These are phyloP conservation scores for Trypoxylus dichotomus DNA, from an alignment of 1,140 invertebrate species.

Conservation along the genomic window DNA sequence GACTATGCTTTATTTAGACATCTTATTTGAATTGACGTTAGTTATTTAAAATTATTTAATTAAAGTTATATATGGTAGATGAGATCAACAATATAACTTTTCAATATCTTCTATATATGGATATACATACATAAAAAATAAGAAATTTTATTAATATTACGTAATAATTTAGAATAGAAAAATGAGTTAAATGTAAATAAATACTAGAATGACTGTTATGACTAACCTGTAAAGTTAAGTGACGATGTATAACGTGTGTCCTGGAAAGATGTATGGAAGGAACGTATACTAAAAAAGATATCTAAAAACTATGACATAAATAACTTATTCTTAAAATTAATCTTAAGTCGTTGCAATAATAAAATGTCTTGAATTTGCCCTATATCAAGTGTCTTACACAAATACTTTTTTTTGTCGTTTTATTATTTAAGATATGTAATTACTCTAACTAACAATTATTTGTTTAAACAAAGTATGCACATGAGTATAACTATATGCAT, in stretches of 20 bases:
- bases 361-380: constrained; percentile 30
- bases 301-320: constrained; percentile 28
- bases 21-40: constrained; percentile 13
- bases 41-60: constrained; percentile 9
- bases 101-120: constrained; percentile 17
- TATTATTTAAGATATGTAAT: constrained; percentile 25
- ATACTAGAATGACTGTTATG: constrained; percentile 2
- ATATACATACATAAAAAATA: background rate
- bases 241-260: constrained; percentile 18
- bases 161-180: background rate
- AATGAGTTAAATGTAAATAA: background rate
- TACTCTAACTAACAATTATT: constrained; percentile 22
- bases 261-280: constrained; percentile 27
- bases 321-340: constrained; percentile 25
- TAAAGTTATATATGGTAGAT: background rate
- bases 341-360: constrained; percentile 29
- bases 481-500: constrained; percentile 14
- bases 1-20: background rate
- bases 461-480: constrained; percentile 21
- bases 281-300: constrained; percentile 22
- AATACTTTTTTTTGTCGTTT: constrained; percentile 20
- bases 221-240: constrained; percentile 21
- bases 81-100: constrained; percentile 19
- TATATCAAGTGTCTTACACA: constrained; percentile 28
- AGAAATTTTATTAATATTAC: background rate